Evolutionary conservation across 2,888 invertebrate species (phyloP).

Genomic region (Temnothorax rugatulus): DNA sequence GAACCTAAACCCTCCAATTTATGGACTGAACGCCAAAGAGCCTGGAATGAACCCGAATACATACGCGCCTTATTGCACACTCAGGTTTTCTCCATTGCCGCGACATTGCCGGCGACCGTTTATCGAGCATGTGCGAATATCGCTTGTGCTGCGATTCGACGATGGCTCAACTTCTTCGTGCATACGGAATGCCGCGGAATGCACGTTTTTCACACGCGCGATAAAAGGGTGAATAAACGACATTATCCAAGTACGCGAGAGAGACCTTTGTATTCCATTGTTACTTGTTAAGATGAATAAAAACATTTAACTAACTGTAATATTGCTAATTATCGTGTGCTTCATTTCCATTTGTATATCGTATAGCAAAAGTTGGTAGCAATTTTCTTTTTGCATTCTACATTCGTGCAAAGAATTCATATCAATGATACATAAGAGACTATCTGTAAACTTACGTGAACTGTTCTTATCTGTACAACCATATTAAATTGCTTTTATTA

Average conservation of each 20-base stretch:
- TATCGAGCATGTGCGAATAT: slow-evolving; percentile 22
- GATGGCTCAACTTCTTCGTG: slow-evolving; percentile 21
- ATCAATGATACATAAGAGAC: background rate
- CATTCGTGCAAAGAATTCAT: background rate
- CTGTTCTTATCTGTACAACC: background rate
- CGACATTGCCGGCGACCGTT: slow-evolving; percentile 19
- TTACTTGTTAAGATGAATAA: background rate
- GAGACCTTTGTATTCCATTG: background rate
- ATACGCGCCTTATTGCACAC: background rate
- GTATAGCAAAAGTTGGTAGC: background rate
- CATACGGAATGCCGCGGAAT: slow-evolving; percentile 4
- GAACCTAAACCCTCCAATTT: slow-evolving; percentile 31
- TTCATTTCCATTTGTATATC: background rate
- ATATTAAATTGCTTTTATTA: background rate
- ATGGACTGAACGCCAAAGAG: slow-evolving; percentile 8
- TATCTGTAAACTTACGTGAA: background rate
- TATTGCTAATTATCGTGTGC: background rate
- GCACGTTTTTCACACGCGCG: slow-evolving; percentile 3
- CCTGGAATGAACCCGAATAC: slow-evolving; percentile 12
- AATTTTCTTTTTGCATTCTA: background rate
- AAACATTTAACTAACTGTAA: background rate
- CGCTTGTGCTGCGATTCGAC: background rate
- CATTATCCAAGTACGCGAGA: background rate
- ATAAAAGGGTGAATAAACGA: slow-evolving; percentile 10
- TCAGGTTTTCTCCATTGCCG: slow-evolving; percentile 25